These are phyloP conservation scores for Mythimna albipuncta DNA, from an alignment of 2,888 invertebrate genomes.

Conservation along the genomic window DNA sequence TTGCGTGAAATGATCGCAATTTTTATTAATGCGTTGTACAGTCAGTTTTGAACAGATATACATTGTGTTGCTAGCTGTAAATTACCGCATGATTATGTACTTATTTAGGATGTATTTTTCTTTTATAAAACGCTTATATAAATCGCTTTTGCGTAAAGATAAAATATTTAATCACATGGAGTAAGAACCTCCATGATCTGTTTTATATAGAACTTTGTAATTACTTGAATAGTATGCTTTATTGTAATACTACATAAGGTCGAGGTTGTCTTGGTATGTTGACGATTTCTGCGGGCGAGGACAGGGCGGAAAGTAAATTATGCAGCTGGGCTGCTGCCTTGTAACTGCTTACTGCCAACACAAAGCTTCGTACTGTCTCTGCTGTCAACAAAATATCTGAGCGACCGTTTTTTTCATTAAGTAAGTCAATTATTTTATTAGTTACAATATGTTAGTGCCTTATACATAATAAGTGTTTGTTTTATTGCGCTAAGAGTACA, in stretches of 20 bases:
- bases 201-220: conserved; percentile 10
- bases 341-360: neutral
- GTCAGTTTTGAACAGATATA: conserved; percentile 19
- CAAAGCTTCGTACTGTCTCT: neutral
- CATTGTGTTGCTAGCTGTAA: conserved; percentile 29
- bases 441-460: conserved; percentile 50
- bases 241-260: neutral
- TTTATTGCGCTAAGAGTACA: conserved; percentile 77
- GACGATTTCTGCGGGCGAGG: neutral
- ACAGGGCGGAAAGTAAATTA: neutral
- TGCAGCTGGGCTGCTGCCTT: neutral
- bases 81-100: conserved; percentile 34
- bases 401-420: conserved; percentile 18
- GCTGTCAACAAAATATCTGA: neutral
- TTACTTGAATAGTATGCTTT: conserved; percentile 1
- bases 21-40: conserved; percentile 15
- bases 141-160: conserved; percentile 30
- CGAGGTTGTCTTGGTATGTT: conserved; percentile 13
- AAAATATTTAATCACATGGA: conserved; percentile 5
- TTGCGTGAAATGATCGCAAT: conserved; percentile 33
- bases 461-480: conserved; percentile 53
- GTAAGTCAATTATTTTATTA: conserved; percentile 47
- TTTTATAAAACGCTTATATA: conserved; percentile 25
- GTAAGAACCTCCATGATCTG: neutral
- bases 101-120: conserved; percentile 27